A percentile compares a stretch with the other conserved stretches of the same genome.
phyloP scores from a whole-genome alignment of 2,888 invertebrate species.

The Stictocephala bisonia region DNA sequence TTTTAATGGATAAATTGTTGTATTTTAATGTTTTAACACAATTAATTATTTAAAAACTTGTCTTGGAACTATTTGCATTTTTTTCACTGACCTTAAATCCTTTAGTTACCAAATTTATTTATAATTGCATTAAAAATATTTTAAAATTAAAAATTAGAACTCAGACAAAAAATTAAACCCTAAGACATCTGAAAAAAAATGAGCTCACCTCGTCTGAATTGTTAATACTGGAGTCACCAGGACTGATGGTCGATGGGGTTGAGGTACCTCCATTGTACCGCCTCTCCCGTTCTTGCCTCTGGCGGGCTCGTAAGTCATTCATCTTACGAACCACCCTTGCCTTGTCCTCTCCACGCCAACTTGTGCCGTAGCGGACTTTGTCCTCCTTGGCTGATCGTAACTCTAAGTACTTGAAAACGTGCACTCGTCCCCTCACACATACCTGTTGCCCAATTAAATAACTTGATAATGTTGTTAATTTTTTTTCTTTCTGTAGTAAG shows the following conservation, averaged over 20 bases:
- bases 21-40: too few relatives aligned
- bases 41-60: too few relatives aligned
- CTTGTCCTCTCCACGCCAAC: constrained; percentile 67
- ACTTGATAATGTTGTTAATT: too few relatives aligned
- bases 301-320: constrained; percentile 66
- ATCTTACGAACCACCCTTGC: constrained; percentile 63
- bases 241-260: constrained; percentile 67
- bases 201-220: constrained; percentile 59
- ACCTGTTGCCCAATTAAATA: too few relatives aligned
- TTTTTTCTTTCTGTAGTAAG: too few relatives aligned
- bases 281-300: constrained; percentile 29
- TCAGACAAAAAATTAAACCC: not conserved
- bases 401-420: constrained; percentile 95
- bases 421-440: constrained; percentile 92
- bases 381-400: constrained; percentile 77
- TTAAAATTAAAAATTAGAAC: not conserved
- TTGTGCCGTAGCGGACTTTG: constrained; percentile 54
- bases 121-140: not conserved
- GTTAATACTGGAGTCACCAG: constrained; percentile 63
- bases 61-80: too few relatives aligned
- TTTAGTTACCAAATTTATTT: not conserved
- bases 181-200: too few relatives aligned
- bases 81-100: too few relatives aligned
- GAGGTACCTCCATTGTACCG: constrained; percentile 64
- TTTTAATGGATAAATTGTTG: too few relatives aligned